Conservation (phyloP, 2,113 vertebrate species). For the Oriolus oriolus region DNA sequence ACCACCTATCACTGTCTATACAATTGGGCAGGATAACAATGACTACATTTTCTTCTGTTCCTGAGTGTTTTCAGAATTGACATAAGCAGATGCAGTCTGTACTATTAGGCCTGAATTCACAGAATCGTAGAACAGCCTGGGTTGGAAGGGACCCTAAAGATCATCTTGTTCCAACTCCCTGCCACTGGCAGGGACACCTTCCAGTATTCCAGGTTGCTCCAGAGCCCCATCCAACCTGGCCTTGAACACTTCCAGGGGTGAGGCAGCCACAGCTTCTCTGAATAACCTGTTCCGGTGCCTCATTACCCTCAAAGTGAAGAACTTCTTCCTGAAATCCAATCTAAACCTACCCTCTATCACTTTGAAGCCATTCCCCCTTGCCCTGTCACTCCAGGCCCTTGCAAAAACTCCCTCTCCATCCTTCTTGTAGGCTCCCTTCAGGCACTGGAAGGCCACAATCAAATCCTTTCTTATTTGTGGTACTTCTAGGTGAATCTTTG, state of each 20-base stretch:
- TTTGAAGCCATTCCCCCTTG: background rate
- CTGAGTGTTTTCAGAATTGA: background rate
- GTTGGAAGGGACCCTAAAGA: background rate
- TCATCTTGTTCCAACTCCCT: too few relatives aligned
- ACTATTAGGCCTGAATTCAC: background rate
- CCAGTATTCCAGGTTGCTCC: rapidly evolving
- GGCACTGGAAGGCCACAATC: background rate
- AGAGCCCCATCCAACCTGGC: background rate
- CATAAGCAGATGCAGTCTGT: background rate
- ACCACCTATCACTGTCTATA: background rate
- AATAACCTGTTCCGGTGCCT: background rate
- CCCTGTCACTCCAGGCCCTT: background rate
- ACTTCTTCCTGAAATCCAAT: background rate
- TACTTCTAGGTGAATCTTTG: background rate
- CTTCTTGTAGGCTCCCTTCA: background rate
- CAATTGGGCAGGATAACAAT: background rate
- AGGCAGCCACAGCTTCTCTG: background rate
- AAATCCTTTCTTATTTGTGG: background rate
- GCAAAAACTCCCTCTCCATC: background rate
- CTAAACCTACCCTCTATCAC: background rate
- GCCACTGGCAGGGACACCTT: background rate
- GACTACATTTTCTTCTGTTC: background rate
- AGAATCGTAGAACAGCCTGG: background rate
- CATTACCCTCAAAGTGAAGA: background rate
- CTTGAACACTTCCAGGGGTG: background rate